Conservation (phyloP, 1,140 invertebrate genomes). For the Zaprionus davidi region DNA sequence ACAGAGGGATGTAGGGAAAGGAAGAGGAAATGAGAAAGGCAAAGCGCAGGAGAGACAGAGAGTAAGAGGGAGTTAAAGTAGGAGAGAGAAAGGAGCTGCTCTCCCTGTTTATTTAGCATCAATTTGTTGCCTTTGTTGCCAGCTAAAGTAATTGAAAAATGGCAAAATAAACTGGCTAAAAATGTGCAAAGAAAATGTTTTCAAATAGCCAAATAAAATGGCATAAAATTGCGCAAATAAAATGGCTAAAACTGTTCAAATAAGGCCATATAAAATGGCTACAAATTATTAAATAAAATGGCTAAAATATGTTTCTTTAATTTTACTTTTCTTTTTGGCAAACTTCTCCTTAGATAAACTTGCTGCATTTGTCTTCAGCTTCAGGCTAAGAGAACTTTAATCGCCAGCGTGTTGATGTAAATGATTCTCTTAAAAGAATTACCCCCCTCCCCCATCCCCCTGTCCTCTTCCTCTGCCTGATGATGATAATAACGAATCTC, state of each 20-base stretch:
- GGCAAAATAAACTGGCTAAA: not conserved
- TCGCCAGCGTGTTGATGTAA: too few relatives aligned
- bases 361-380: too few relatives aligned
- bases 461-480: too few relatives aligned
- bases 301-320: not conserved
- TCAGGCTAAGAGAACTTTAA: too few relatives aligned
- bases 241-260: not conserved
- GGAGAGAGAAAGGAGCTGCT: too few relatives aligned
- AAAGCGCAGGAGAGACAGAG: not conserved
- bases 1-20: not conserved
- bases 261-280: not conserved
- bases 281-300: not conserved
- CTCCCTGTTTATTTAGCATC: not conserved
- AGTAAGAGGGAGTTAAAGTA: too few relatives aligned
- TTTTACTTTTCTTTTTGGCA: too few relatives aligned
- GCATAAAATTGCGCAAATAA: not conserved
- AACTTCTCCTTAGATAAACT: too few relatives aligned
- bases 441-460: too few relatives aligned
- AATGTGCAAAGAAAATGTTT: not conserved
- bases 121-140: constrained; percentile 1
- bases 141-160: constrained; percentile 2
- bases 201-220: not conserved
- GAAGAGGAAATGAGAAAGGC: not conserved
- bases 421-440: too few relatives aligned
- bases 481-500: not conserved